These are phyloP conservation scores for Penaeus monodon DNA, from an alignment of 2,888 invertebrate species.

Conservation along the genomic window DNA sequence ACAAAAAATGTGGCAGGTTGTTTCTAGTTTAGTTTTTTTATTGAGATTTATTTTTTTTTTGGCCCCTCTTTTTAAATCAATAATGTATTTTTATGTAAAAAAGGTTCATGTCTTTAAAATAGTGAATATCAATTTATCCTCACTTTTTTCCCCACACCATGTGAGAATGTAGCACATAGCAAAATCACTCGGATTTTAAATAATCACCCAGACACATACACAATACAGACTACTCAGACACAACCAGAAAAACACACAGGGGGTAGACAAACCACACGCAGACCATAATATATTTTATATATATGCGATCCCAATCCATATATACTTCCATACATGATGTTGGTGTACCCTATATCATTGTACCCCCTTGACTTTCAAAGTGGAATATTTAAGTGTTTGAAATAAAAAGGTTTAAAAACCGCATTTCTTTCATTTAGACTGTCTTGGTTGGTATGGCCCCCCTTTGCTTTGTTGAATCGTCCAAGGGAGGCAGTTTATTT, in stretches of 20 bases:
- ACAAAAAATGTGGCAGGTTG: slow-evolving; percentile 42
- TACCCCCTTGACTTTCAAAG: too few species aligned
- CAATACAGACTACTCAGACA: too few species aligned
- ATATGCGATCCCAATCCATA: too few species aligned
- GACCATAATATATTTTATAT: background rate
- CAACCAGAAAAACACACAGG: too few species aligned
- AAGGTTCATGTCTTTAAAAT: too few species aligned
- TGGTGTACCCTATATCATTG: too few species aligned
- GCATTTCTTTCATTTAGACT: slow-evolving; percentile 68
- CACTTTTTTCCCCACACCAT: background rate
- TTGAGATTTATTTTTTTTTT: background rate
- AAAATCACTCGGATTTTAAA: too few species aligned
- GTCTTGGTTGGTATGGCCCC: slow-evolving; percentile 43
- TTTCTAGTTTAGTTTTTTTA: background rate
- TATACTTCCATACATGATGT: background rate
- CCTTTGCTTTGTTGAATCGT: slow-evolving; percentile 10
- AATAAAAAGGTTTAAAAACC: slow-evolving; percentile 69
- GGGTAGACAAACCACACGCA: background rate
- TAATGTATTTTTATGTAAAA: too few species aligned
- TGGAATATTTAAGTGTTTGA: background rate
- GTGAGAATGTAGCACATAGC: too few species aligned
- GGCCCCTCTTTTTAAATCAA: background rate
- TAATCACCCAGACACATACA: too few species aligned
- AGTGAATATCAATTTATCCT: too few species aligned
- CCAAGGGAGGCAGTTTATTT: background rate